phyloP scores from a whole-genome alignment of 2,888 invertebrate species.

The Odontocolon sp. region DNA sequence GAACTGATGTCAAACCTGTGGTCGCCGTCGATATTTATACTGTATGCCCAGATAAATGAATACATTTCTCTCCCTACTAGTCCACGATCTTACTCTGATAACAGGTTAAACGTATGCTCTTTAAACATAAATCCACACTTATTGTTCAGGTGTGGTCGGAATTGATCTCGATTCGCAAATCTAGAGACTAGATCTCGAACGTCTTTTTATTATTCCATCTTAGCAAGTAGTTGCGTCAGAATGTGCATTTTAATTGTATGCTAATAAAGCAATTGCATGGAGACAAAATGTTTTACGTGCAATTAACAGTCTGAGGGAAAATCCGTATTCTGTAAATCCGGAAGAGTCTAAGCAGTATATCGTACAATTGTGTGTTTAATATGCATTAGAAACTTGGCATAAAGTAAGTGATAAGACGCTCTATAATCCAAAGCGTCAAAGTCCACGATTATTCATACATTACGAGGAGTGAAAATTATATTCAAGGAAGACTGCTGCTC shows the following conservation, averaged over 20 bases:
- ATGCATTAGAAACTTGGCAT: neutral
- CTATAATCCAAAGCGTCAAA: neutral
- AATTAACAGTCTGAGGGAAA: conserved; percentile 17
- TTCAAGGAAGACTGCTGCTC: conserved; percentile 41
- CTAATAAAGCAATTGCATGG: neutral
- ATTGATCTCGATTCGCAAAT: conserved; percentile 62
- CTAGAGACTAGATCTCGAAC: conserved; percentile 61
- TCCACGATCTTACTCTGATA: conserved; percentile 11
- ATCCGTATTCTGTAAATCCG: conserved; percentile 41
- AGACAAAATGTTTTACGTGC: neutral
- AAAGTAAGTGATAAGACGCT: neutral
- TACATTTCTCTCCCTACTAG: conserved; percentile 37
- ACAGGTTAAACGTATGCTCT: conserved; percentile 30
- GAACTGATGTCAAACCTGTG: conserved; percentile 64
- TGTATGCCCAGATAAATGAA: conserved; percentile 13
- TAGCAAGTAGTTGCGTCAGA: conserved; percentile 65
- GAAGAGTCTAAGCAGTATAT: conserved; percentile 6
- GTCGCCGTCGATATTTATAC: conserved; percentile 66
- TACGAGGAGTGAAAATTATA: conserved; percentile 7
- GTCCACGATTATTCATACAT: neutral
- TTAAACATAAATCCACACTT: conserved; percentile 21
- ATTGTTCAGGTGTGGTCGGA: conserved; percentile 22
- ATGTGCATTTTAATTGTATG: conserved; percentile 42
- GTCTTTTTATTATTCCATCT: conserved; percentile 44
- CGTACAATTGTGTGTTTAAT: neutral